These are phyloP conservation scores for Chaetodon trifasciatus DNA, from an alignment of 2,797 vertebrate species.

Conservation along the genomic window DNA sequence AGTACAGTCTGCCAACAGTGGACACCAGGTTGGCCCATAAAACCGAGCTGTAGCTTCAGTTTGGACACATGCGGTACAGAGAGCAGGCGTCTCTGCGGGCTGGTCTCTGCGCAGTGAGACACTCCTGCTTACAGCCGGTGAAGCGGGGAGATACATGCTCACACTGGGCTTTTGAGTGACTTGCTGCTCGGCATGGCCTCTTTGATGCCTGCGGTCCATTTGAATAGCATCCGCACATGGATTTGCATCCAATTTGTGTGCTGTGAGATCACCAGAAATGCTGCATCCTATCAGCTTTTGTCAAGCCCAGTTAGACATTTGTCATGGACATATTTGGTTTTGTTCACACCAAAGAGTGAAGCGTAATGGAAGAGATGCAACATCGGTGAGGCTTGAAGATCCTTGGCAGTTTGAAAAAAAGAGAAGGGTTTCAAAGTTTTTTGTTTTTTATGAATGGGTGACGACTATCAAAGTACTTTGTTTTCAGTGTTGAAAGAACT, in stretches of 20 bases:
- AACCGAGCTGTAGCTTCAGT: conserved; percentile 28
- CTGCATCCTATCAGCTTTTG: conserved; percentile 19
- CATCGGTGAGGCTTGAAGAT: background rate
- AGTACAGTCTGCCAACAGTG: background rate
- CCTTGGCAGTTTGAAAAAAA: background rate
- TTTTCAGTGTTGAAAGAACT: background rate
- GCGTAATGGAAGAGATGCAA: background rate
- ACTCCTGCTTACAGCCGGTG: conserved; percentile 28
- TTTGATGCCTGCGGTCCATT: conserved; percentile 51
- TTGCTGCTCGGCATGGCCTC: conserved; percentile 37
- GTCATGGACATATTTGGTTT: conserved; percentile 10
- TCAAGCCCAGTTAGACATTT: conserved; percentile 14
- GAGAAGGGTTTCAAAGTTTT: background rate
- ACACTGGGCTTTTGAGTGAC: conserved; percentile 28
- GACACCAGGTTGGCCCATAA: background rate
- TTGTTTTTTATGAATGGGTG: background rate
- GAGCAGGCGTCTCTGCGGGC: conserved; percentile 17
- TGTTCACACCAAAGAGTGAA: conserved; percentile 18
- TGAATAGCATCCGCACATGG: conserved; percentile 57
- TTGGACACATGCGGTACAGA: conserved; percentile 6
- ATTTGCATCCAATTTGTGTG: conserved; percentile 80
- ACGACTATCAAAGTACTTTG: background rate
- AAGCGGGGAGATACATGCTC: conserved; percentile 16
- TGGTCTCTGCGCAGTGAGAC: conserved; percentile 38
- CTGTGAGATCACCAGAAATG: conserved; percentile 38